A percentile compares a stretch with the other conserved stretches of the same genome.
phyloP scores from a whole-genome alignment of 2,888 invertebrate species.

The Nomada goodeniana region DNA sequence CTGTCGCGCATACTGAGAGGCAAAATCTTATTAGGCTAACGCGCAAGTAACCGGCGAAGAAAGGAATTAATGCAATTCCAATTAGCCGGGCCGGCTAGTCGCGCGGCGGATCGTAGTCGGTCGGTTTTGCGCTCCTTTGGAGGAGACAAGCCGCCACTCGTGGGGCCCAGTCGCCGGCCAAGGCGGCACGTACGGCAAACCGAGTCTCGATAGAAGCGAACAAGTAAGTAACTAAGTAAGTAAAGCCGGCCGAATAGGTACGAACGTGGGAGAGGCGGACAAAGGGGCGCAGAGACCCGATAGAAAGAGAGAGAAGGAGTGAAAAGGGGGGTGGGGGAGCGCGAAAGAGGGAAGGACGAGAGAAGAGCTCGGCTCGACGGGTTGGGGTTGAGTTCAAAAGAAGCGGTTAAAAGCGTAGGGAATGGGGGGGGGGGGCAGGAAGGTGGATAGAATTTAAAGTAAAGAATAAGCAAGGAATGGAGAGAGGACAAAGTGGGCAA shows the following conservation, averaged over 20 bases:
- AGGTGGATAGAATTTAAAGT: constrained; percentile 51
- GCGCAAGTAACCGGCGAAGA: constrained; percentile 58
- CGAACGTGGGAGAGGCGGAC: constrained; percentile 59
- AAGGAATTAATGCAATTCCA: constrained; percentile 77
- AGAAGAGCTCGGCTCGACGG: constrained; percentile 22
- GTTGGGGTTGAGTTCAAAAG: constrained; percentile 50
- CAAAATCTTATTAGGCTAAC: constrained; percentile 66
- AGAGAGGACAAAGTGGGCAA: constrained; percentile 12
- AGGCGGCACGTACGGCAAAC: constrained; percentile 54
- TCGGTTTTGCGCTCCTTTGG: constrained; percentile 70
- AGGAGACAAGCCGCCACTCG: constrained; percentile 67
- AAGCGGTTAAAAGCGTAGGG: constrained; percentile 4
- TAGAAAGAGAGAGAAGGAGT: background rate
- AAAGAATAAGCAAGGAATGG: constrained; percentile 29
- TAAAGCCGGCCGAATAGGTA: constrained; percentile 63
- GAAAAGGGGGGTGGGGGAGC: background rate
- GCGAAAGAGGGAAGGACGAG: constrained; percentile 33
- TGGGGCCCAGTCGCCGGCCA: constrained; percentile 55
- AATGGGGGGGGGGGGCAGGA: background rate
- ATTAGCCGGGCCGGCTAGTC: constrained; percentile 70
- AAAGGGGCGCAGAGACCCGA: constrained; percentile 37
- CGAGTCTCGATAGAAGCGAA: constrained; percentile 60
- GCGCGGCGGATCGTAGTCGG: constrained; percentile 56
- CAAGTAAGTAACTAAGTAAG: constrained; percentile 70
- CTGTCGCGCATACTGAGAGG: constrained; percentile 63